These are phyloP conservation scores for Poecilus cupreus DNA, from an alignment of 2,888 invertebrate species.

Conservation along the genomic window DNA sequence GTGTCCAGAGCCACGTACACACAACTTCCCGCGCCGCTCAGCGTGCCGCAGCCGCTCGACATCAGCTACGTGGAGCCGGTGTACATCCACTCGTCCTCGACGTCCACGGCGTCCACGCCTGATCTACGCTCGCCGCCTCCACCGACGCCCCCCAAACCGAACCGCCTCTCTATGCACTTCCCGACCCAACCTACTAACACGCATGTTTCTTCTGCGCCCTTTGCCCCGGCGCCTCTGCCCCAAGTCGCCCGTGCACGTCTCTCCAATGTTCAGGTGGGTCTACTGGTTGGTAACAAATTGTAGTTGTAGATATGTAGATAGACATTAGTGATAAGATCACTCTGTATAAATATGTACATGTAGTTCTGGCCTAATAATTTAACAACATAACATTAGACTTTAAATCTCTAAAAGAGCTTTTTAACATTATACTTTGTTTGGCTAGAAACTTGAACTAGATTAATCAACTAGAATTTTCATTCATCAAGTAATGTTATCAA, in stretches of 20 bases:
- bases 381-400: neutral
- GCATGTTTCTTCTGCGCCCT: too few relatives aligned
- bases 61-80: neutral
- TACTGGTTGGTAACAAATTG: neutral
- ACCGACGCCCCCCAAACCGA: conserved; percentile 27
- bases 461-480: too few relatives aligned
- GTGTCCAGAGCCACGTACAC: conserved; percentile 43
- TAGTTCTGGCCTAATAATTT: neutral
- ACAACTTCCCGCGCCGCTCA: conserved; percentile 38
- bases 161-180: conserved; percentile 18
- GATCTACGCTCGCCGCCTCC: conserved; percentile 13
- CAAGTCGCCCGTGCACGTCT: neutral
- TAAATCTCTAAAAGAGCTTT: too few relatives aligned
- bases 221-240: neutral
- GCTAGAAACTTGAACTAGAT: too few relatives aligned
- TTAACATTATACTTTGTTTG: too few relatives aligned
- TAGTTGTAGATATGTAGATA: neutral
- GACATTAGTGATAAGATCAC: too few relatives aligned
- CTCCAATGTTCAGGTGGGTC: conserved; percentile 14
- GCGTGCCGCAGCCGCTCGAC: conserved; percentile 42
- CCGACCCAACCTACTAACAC: conserved; percentile 19
- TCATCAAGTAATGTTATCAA: too few relatives aligned
- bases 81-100: neutral
- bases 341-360: neutral
- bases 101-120: neutral